phyloP scores from a whole-genome alignment of 1,140 invertebrate genomes.

The Parasteatoda tepidariorum region DNA sequence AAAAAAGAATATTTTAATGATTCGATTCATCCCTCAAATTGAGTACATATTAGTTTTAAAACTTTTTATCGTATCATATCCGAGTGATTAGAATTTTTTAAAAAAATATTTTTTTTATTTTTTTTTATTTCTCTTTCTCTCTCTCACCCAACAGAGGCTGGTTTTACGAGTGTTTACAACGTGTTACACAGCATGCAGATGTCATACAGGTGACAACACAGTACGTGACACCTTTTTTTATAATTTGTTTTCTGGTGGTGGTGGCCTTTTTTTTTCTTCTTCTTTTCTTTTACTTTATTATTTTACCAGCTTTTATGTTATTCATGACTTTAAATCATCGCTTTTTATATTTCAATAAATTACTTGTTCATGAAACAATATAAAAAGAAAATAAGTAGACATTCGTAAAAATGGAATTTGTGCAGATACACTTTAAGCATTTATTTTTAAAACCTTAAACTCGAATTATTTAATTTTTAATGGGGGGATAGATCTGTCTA shows the following conservation, averaged over 20 bases:
- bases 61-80: too few relatives aligned
- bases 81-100: too few relatives aligned
- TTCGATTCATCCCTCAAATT: too few relatives aligned
- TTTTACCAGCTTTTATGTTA: neutral
- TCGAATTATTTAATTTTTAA: too few relatives aligned
- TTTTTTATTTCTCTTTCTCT: neutral
- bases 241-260: conserved; percentile 23
- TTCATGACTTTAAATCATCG: neutral
- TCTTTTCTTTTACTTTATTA: too few relatives aligned
- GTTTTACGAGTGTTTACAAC: conserved; percentile 35
- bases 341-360: neutral
- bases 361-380: neutral
- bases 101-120: too few relatives aligned
- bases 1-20: neutral
- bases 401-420: neutral
- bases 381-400: neutral
- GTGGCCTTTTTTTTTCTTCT: too few relatives aligned
- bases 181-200: conserved; percentile 41
- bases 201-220: conserved; percentile 23
- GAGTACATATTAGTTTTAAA: too few relatives aligned
- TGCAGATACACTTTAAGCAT: neutral
- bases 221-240: conserved; percentile 25
- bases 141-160: conserved; percentile 1
- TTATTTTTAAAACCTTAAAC: too few relatives aligned
- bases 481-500: too few relatives aligned